Evolutionary conservation across 37 sponge, comb jelly and placozoan species (phyloP).

Genomic region (Amphimedon queenslandica): DNA sequence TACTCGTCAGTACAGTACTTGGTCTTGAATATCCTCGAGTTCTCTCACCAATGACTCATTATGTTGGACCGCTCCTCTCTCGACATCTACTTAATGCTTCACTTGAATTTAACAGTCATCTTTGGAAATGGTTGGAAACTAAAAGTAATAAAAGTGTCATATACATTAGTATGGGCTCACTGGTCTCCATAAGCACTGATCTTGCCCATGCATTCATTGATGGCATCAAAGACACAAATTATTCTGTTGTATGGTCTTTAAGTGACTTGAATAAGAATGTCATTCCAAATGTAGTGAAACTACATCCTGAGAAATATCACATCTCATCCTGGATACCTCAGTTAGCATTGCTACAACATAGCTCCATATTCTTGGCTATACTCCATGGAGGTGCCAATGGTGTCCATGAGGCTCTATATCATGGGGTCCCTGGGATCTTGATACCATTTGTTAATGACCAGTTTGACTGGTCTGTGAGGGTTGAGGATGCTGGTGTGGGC

Average conservation of each 20-base stretch:
- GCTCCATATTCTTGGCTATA: constrained; percentile 30
- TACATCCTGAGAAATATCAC: constrained; percentile 20
- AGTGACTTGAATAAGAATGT: constrained; percentile 20
- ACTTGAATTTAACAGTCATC: constrained; percentile 3
- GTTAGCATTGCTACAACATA: constrained; percentile 29
- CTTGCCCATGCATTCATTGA: constrained; percentile 18
- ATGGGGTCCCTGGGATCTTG: constrained; percentile 47
- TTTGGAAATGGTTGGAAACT: constrained; percentile 40
- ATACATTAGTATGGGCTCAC: constrained; percentile 70
- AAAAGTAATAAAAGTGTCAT: constrained; percentile 27
- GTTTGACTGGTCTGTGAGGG: constrained; percentile 16
- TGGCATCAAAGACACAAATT: constrained; percentile 19
- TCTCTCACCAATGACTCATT: constrained; percentile 22
- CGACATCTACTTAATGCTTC: not conserved
- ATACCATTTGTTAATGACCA: constrained; percentile 35
- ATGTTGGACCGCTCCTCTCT: constrained; percentile 39
- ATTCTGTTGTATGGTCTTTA: constrained; percentile 44
- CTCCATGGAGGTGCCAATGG: constrained; percentile 69
- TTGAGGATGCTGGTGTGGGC: constrained; percentile 18
- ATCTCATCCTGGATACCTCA: constrained; percentile 62
- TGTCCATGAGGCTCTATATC: constrained; percentile 47
- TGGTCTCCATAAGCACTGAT: not conserved
- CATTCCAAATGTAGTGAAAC: constrained; percentile 25
- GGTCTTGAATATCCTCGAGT: constrained; percentile 49
- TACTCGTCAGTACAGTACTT: too few relatives aligned